A percentile compares a stretch with the other conserved stretches of the same genome.
phyloP scores from a whole-genome alignment of 2,888 invertebrate species.

The Cerastis rubricosa region DNA sequence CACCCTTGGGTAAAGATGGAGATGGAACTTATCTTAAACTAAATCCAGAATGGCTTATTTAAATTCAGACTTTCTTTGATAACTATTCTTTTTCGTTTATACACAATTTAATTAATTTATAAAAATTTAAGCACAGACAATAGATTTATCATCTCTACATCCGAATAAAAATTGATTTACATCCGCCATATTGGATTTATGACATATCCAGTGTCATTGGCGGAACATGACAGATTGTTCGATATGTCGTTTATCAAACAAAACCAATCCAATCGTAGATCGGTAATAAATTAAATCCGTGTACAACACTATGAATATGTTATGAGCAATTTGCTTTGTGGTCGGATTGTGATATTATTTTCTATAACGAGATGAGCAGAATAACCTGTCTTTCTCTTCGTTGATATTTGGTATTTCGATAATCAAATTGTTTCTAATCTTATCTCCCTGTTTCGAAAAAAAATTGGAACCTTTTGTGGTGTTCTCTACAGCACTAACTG shows the following conservation, averaged over 20 bases:
- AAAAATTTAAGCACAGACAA: constrained; percentile 9
- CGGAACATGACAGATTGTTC: constrained; percentile 61
- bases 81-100: constrained; percentile 16
- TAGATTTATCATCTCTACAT: constrained; percentile 21
- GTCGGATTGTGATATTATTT: constrained; percentile 11
- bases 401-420: background rate
- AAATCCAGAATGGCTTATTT: constrained; percentile 49
- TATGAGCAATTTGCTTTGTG: constrained; percentile 42
- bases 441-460: too few relatives aligned
- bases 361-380: background rate
- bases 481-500: background rate
- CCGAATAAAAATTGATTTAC: constrained; percentile 45
- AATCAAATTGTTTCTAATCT: background rate
- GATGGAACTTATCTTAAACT: constrained; percentile 42
- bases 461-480: background rate
- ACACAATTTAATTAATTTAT: too few relatives aligned
- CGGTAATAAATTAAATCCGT: constrained; percentile 60
- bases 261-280: constrained; percentile 52
- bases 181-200: constrained; percentile 56
- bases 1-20: constrained; percentile 37
- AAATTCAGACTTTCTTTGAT: constrained; percentile 21
- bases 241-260: constrained; percentile 61
- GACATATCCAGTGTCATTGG: constrained; percentile 52
- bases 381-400: background rate
- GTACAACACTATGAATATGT: constrained; percentile 53